Conservation (phyloP, 2,113 vertebrate genomes). For the Pangasianodon gigas region DNA sequence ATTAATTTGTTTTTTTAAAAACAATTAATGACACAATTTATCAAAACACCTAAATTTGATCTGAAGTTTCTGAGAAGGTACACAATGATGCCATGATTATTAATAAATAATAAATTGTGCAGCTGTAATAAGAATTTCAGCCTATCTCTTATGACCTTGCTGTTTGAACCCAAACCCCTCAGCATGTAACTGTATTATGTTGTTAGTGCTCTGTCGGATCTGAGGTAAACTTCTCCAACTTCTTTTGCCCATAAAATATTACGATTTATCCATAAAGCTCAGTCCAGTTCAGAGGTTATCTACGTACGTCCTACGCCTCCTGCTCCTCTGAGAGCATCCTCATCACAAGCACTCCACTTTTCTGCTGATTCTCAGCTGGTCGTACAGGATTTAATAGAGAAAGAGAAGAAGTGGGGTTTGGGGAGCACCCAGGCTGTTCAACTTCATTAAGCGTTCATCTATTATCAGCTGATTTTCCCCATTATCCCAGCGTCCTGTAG, state of each 20-base stretch:
- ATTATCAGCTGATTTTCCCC: constrained; percentile 45
- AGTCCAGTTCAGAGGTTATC: constrained; percentile 33
- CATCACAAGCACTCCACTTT: constrained; percentile 28
- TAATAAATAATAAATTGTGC: neutral
- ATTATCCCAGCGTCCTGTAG: constrained; percentile 45
- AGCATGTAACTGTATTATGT: too few species aligned
- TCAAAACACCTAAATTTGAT: neutral
- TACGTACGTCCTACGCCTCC: neutral
- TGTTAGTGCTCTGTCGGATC: neutral
- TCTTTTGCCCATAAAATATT: constrained; percentile 7
- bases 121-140: neutral
- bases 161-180: neutral
- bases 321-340: constrained; percentile 25
- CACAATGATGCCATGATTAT: neutral
- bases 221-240: neutral
- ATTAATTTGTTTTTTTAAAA: too few species aligned
- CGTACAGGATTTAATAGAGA: constrained; percentile 37
- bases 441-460: constrained; percentile 52
- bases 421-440: constrained; percentile 32
- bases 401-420: constrained; percentile 26
- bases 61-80: neutral
- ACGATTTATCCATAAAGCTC: constrained; percentile 4
- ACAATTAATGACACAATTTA: too few species aligned
- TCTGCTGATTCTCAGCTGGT: constrained; percentile 45
- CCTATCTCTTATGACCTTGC: too few species aligned